A percentile compares a stretch with the other conserved stretches of the same genome.
These are phyloP conservation scores for Hydrozoanthus tunicans DNA, from an alignment of 64 coral and sea anemone genomes.

Conservation along the genomic window DNA sequence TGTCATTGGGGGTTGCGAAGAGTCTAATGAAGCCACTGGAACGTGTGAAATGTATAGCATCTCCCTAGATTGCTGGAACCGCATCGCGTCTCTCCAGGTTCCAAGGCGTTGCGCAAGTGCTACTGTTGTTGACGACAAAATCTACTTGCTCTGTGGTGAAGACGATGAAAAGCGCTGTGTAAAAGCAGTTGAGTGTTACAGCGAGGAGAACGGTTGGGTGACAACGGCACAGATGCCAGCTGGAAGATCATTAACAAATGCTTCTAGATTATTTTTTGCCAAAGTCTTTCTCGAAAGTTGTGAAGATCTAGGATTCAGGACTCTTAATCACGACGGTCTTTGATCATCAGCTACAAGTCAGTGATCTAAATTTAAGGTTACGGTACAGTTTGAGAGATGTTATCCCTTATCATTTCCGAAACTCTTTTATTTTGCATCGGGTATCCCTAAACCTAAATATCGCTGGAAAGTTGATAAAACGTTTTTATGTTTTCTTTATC, in stretches of 20 bases:
- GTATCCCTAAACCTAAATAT: no score
- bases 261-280: background rate
- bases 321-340: background rate
- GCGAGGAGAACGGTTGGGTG: background rate
- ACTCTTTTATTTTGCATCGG: no score
- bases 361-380: background rate
- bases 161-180: background rate
- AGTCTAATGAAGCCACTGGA: background rate
- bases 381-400: no score
- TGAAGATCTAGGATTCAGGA: background rate
- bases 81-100: conserved; percentile 1
- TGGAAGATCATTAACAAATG: conserved; percentile 13
- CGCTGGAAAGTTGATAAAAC: no score
- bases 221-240: conserved; percentile 22
- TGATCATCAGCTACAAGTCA: background rate
- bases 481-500: no score
- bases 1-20: conserved; percentile 19
- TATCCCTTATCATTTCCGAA: no score
- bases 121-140: background rate
- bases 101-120: conserved; percentile 16
- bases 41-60: conserved; percentile 35
- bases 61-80: background rate
- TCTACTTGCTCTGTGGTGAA: conserved; percentile 31
- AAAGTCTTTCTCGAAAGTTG: conserved; percentile 50
- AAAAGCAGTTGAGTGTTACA: conserved; percentile 15